Percentiles rank a stretch among this genome's conserved stretches.
phyloP scores from a whole-genome alignment of 2,113 vertebrate genomes.

The Pogonocichla stellata region DNA sequence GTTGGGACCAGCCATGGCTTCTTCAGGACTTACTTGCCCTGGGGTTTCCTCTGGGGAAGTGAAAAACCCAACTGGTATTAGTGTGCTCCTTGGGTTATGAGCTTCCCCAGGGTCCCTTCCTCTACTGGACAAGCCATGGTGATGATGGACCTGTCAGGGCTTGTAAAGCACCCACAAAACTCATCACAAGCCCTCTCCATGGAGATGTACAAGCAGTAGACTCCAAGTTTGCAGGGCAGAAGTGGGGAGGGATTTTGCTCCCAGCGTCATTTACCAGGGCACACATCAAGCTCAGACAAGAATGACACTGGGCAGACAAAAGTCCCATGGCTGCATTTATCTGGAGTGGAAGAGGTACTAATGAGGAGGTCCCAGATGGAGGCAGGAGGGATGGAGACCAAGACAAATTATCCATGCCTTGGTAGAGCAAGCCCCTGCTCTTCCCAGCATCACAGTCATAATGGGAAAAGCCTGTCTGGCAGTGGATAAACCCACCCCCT shows the following conservation, averaged over 20 bases:
- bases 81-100: background rate
- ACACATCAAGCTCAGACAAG: fast-evolving
- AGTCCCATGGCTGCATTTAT: background rate
- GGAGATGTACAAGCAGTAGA: background rate
- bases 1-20: background rate
- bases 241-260: background rate
- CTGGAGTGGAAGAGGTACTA: background rate
- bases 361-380: background rate
- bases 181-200: background rate
- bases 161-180: background rate
- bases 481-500: fast-evolving
- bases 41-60: background rate
- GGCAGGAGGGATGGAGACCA: background rate
- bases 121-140: background rate
- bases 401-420: background rate
- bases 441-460: background rate
- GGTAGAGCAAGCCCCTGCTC: background rate
- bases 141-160: background rate
- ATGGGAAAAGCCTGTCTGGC: background rate
- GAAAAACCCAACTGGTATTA: background rate
- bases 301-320: background rate
- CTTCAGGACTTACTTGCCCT: background rate
- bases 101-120: background rate
- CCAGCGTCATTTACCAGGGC: fast-evolving
- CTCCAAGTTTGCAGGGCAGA: background rate